Evolutionary conservation across 1,140 invertebrate genomes (phyloP).

Genomic region (Platyura marginata): DNA sequence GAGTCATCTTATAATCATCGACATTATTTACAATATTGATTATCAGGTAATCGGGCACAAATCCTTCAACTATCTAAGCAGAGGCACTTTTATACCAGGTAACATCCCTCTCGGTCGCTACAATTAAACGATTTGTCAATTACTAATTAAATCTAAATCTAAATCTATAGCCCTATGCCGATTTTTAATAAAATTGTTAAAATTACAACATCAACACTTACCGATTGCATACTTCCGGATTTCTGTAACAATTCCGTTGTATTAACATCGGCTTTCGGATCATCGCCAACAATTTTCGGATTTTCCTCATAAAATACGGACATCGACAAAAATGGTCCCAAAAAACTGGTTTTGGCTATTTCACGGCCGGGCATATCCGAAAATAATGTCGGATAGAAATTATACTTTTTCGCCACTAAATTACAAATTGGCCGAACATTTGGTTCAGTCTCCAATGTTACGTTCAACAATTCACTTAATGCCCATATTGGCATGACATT

Average conservation of each 20-base stretch:
- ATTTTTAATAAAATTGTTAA: too few relatives aligned
- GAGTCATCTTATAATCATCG: too few relatives aligned
- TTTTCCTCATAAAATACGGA: slow-evolving; percentile 90
- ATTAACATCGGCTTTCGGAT: too few relatives aligned
- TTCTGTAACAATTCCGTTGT: slow-evolving; percentile 24
- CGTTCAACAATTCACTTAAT: slow-evolving; percentile 50
- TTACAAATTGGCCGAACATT: slow-evolving; percentile 56
- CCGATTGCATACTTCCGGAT: slow-evolving; percentile 17
- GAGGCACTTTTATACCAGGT: too few relatives aligned
- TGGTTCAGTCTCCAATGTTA: slow-evolving; percentile 33
- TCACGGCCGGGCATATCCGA: slow-evolving; percentile 57
- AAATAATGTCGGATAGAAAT: slow-evolving; percentile 56
- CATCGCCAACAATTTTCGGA: slow-evolving; percentile 46
- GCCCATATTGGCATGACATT: slow-evolving; percentile 45
- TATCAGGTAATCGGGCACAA: too few relatives aligned
- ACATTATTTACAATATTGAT: too few relatives aligned
- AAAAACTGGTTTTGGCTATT: slow-evolving; percentile 58
- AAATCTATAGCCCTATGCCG: too few relatives aligned
- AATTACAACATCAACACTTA: too few relatives aligned
- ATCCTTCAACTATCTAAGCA: too few relatives aligned
- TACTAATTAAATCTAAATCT: too few relatives aligned
- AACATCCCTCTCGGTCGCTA: too few relatives aligned
- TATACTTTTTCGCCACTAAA: slow-evolving; percentile 48
- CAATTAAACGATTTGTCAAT: too few relatives aligned
- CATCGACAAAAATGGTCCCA: slow-evolving; percentile 77